Conservation (phyloP, 2,888 invertebrate genomes). For the Escarpia spicata region DNA sequence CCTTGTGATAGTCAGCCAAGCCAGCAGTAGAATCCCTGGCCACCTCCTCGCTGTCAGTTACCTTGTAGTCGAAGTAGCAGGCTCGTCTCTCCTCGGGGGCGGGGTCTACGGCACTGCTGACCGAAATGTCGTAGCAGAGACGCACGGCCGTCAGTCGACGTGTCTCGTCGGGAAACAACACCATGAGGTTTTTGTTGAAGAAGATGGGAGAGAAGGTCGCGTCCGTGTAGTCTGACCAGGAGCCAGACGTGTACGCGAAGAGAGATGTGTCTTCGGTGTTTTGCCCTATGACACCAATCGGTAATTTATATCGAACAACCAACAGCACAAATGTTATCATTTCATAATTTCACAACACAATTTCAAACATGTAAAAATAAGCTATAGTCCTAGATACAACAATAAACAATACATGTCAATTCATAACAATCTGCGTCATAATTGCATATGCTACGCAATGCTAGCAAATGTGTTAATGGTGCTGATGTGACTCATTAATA, state of each 20-base stretch:
- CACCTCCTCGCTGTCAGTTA: slow-evolving; percentile 39
- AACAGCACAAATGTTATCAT: too few relatives aligned
- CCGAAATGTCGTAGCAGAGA: slow-evolving; percentile 32
- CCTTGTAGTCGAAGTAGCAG: slow-evolving; percentile 48
- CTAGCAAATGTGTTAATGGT: too few relatives aligned
- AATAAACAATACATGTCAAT: too few relatives aligned
- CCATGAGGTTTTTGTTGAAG: slow-evolving; percentile 44
- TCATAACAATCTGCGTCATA: too few relatives aligned
- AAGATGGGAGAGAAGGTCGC: slow-evolving; percentile 42
- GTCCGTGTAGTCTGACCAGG: slow-evolving; percentile 38
- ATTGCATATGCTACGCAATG: too few relatives aligned
- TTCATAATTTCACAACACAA: too few relatives aligned
- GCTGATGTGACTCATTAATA: too few relatives aligned
- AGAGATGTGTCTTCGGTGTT: slow-evolving; percentile 34
- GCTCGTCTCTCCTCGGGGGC: slow-evolving; percentile 39
- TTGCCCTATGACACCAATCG: slow-evolving; percentile 37
- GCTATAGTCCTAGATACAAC: too few relatives aligned
- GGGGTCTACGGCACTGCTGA: slow-evolving; percentile 32
- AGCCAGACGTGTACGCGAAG: slow-evolving; percentile 39
- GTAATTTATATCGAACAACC: too few relatives aligned
- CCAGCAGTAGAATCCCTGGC: slow-evolving; percentile 38
- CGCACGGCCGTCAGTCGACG: slow-evolving; percentile 35
- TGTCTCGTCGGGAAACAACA: slow-evolving; percentile 40
- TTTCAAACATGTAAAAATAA: too few relatives aligned
- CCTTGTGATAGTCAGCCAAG: slow-evolving; percentile 27